Evolutionary conservation across 2,113 vertebrate genomes (phyloP), one percentile per base, ranked within the genome.

Genomic region (Gnathonemus echidnorhynchus): DNA sequence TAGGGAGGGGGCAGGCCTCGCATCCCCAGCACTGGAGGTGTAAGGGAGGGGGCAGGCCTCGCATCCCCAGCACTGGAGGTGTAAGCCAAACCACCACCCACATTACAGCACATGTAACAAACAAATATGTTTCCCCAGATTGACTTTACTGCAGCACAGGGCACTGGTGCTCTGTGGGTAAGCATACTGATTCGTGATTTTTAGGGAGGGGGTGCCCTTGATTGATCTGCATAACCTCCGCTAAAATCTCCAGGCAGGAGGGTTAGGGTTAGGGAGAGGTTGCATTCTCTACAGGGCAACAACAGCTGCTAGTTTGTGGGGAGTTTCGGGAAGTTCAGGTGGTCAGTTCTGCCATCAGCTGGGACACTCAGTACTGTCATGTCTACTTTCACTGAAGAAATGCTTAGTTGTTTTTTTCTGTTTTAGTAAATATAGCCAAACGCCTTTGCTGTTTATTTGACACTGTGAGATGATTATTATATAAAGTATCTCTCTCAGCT

Each of bases 401-500:
- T 83, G 13, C 77, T 42, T 35, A 48, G 4, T 50, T n/a, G 24
- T 52, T 46, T 87, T 49, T 45, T 87, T 87, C 46, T 31, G 42
- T 46, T 86, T 48, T 49, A 52, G n/a, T 27, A 87, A n/a, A 52
- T 87, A 86, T 31, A 46, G 9, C 2, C 13, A 80, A 39, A 35
- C 19, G 5, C 5, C 39, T 19, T 45, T 8, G 77, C 77, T 83
- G 39, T 84, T 84, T 84, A 24, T 46, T 84, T 46, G 39, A 49
- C 50, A 53, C 49, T 52, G 24, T n/a, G 8, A 35, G 24, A 87
- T 49, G 46, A 80, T 83, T 87, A 7, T 86, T 24, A 52, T 62
- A n/a, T 62, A 19, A 50, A 87, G 66, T 49, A 48, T 90, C 83
- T 91, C 27, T 90, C 94, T 94, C 92, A 91, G 94, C 93, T 87